Conservation (phyloP, 2,113 vertebrate species). For the Phocoena phocoena region DNA sequence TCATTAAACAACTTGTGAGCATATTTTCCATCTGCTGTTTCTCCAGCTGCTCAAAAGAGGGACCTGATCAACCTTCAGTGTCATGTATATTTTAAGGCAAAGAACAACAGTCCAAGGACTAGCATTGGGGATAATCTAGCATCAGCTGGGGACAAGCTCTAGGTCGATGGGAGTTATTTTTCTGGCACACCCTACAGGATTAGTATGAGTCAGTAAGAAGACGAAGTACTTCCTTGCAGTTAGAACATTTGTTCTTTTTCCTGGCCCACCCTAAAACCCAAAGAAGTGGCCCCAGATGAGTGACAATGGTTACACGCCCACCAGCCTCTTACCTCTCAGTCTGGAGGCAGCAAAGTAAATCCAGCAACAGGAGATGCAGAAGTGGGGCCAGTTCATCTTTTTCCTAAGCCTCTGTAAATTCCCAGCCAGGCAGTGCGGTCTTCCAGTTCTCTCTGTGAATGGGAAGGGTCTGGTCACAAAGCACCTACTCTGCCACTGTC, state of each 20-base stretch:
- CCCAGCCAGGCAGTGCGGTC: neutral
- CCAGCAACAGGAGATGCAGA: conserved; percentile 68
- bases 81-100: neutral
- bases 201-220: neutral
- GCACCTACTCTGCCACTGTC: neutral
- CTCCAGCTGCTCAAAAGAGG: conserved; percentile 83
- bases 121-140: neutral
- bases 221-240: fast-evolving
- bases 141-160: neutral
- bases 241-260: neutral
- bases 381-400: conserved; percentile 62
- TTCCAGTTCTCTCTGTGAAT: neutral
- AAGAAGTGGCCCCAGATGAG: neutral
- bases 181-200: no score
- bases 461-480: neutral
- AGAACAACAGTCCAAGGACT: neutral
- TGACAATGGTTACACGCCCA: neutral
- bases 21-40: conserved; percentile 94
- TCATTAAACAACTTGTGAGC: conserved; percentile 94
- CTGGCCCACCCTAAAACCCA: neutral
- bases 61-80: neutral
- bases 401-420: neutral
- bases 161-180: neutral
- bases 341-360: conserved; percentile 71
- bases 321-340: conserved; percentile 78